These are phyloP conservation scores for Drosophila biarmipes DNA, from an alignment of 1,140 invertebrate species.

Conservation along the genomic window DNA sequence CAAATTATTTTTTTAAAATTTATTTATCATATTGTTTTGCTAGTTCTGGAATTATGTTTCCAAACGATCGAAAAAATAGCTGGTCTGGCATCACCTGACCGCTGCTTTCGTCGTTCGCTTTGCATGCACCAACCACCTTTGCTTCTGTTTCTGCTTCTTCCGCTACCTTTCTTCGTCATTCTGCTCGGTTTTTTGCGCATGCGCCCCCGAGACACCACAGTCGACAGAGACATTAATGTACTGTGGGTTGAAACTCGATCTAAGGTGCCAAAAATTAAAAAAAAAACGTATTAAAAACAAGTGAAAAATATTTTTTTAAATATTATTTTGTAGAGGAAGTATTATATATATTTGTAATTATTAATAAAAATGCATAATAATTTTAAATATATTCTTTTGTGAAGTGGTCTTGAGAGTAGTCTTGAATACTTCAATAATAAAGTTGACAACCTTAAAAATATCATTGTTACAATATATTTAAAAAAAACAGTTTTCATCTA, in stretches of 20 bases:
- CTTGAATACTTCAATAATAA: too few species aligned
- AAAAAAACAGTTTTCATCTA: too few species aligned
- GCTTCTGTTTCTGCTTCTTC: slow-evolving; percentile 27
- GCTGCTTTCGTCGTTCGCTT: slow-evolving; percentile 12
- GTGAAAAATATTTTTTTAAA: too few species aligned
- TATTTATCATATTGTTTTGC: neutral
- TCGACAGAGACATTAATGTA: slow-evolving; percentile 4
- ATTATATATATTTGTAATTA: too few species aligned
- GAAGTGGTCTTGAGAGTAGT: too few species aligned
- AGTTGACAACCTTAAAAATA: too few species aligned
- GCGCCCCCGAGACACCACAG: slow-evolving; percentile 21
- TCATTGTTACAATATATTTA: too few species aligned
- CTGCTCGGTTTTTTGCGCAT: slow-evolving; percentile 42
- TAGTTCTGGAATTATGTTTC: neutral
- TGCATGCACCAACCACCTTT: slow-evolving; percentile 19
- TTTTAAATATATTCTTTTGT: too few species aligned
- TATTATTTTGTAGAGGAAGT: too few species aligned
- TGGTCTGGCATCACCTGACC: neutral
- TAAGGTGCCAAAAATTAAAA: neutral
- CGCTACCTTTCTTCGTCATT: slow-evolving; percentile 30
- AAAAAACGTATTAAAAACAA: neutral
- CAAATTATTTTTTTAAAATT: neutral
- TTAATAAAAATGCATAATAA: too few species aligned
- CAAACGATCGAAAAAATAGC: slow-evolving; percentile 1
- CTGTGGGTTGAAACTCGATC: slow-evolving; percentile 1